These are phyloP conservation scores for Orchesella cincta DNA, from an alignment of 1,140 invertebrate genomes.

Conservation along the genomic window DNA sequence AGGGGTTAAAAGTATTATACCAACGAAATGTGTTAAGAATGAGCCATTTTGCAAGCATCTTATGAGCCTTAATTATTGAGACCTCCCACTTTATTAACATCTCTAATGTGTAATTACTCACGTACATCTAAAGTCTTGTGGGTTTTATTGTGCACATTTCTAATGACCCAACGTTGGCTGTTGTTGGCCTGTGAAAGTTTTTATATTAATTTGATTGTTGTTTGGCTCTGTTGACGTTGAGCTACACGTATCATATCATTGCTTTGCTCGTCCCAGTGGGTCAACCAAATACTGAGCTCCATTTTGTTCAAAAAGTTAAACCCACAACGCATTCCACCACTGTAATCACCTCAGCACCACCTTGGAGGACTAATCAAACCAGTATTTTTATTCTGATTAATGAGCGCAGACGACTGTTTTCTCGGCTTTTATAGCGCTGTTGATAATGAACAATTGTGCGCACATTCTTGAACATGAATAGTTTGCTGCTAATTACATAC, in stretches of 20 bases:
- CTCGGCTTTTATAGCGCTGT: slow-evolving; percentile 8
- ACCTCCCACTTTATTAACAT: slow-evolving; percentile 28
- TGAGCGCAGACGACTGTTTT: slow-evolving; percentile 11
- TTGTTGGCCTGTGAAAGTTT: not conserved
- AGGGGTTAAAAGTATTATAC: not conserved
- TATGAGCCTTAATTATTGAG: slow-evolving; percentile 28
- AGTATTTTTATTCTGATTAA: slow-evolving; percentile 23
- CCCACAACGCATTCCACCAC: not conserved
- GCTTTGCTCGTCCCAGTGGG: no score
- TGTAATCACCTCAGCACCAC: slow-evolving; percentile 1
- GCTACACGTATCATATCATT: no score
- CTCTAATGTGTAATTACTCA: slow-evolving; percentile 8
- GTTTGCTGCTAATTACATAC: no score
- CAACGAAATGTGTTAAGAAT: slow-evolving; percentile 21
- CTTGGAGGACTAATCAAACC: not conserved
- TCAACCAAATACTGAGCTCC: no score
- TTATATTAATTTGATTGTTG: slow-evolving; percentile 13
- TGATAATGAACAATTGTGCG: no score
- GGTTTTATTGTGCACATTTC: not conserved
- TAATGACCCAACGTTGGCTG: not conserved
- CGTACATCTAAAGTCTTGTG: not conserved
- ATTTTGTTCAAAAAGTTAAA: not conserved
- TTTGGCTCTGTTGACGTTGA: not conserved
- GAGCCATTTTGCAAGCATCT: slow-evolving; percentile 1
- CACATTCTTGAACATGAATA: no score